Conservation (phyloP, 2,888 invertebrate genomes). For the Campopleginae sp. region DNA sequence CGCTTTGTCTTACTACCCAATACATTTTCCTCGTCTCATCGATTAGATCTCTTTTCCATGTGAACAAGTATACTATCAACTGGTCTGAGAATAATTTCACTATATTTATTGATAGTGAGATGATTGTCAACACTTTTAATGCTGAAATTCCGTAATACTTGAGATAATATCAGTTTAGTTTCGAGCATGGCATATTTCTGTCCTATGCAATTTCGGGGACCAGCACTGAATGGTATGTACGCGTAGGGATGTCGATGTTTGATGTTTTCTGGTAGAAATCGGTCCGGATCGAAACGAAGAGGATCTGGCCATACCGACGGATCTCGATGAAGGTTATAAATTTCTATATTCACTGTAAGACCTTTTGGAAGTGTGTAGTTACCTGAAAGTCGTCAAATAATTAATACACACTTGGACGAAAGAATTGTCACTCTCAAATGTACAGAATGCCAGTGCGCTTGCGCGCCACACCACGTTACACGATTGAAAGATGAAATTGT, state of each 20-base stretch:
- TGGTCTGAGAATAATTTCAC: constrained; percentile 72
- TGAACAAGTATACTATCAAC: constrained; percentile 63
- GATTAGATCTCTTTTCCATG: constrained; percentile 37
- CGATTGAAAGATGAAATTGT: neutral
- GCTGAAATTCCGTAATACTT: constrained; percentile 74
- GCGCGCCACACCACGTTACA: neutral
- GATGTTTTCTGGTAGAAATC: constrained; percentile 83
- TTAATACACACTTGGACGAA: neutral
- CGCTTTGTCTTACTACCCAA: neutral
- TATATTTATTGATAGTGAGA: constrained; percentile 68
- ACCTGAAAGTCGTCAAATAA: constrained; percentile 74
- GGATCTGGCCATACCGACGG: constrained; percentile 85
- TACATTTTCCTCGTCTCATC: neutral
- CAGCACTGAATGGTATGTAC: constrained; percentile 80
- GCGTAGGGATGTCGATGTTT: constrained; percentile 76
- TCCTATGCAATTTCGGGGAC: constrained; percentile 80
- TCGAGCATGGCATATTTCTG: constrained; percentile 76
- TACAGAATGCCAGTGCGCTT: neutral
- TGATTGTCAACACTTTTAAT: constrained; percentile 72
- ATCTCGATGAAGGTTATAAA: constrained; percentile 85
- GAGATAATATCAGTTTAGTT: constrained; percentile 72
- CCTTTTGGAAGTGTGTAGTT: constrained; percentile 83
- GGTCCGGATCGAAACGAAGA: constrained; percentile 83
- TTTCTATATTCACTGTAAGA: constrained; percentile 80
- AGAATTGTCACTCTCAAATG: neutral